Evolutionary conservation across 2,888 invertebrate species (phyloP).

Genomic region (Carterocephalus palaemon): DNA sequence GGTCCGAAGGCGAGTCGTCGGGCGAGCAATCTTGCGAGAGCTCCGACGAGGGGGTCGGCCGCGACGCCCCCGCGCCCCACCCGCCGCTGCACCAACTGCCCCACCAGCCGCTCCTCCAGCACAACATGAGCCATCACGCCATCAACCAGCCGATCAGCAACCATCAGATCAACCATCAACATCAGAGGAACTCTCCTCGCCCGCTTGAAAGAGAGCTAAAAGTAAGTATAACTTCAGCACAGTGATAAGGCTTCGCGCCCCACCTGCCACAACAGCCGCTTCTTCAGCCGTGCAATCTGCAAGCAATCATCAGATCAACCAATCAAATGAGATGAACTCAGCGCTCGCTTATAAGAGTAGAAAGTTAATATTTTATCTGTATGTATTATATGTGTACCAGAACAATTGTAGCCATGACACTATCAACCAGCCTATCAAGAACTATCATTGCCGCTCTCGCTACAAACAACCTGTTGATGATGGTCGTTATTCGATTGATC

Average conservation of each 20-base stretch:
- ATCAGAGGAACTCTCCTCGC: conserved; percentile 62
- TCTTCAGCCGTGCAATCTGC: conserved; percentile 34
- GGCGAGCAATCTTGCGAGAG: conserved; percentile 73
- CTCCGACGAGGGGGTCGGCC: conserved; percentile 71
- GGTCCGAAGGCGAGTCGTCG: conserved; percentile 71
- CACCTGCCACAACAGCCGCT: conserved; percentile 42
- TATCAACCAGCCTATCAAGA: conserved; percentile 43
- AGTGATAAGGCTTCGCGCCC: conserved; percentile 43
- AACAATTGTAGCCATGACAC: conserved; percentile 54
- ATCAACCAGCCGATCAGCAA: conserved; percentile 44
- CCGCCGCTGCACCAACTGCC: conserved; percentile 41
- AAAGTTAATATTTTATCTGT: too few relatives aligned
- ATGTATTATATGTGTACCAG: too few relatives aligned
- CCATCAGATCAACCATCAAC: conserved; percentile 53
- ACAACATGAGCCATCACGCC: conserved; percentile 52
- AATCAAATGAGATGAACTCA: too few relatives aligned
- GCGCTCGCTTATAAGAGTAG: too few relatives aligned
- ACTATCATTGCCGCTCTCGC: too few relatives aligned
- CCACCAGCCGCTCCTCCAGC: conserved; percentile 39
- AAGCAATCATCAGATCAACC: too few relatives aligned
- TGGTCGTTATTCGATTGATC: too few relatives aligned
- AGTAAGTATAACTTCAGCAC: conserved; percentile 47
- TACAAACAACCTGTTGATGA: too few relatives aligned
- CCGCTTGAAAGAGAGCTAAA: conserved; percentile 65
- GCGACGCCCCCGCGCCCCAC: conserved; percentile 57